Base-by-base conservation (phyloP, 1,140 invertebrate species). In the Tribolium madens region DNA sequence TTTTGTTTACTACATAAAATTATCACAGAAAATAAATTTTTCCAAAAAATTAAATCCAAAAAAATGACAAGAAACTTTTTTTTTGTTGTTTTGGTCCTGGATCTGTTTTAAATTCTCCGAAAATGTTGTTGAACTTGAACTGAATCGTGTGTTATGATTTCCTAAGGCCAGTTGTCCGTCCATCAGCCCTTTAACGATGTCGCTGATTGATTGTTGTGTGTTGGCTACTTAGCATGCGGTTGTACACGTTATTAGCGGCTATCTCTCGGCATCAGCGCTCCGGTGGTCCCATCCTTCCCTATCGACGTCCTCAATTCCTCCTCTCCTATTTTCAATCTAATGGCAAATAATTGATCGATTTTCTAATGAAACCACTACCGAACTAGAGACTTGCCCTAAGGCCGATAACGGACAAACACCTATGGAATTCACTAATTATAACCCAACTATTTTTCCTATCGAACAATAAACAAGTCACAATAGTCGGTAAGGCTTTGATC, bases 231-330 rank as follows among this genome's bases (percentile, higher is more conserved):
- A 81, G 72, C 80, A 81, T 81, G 80, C 80, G 69, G 79, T 76
- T 77, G 76, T 81, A 81, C 80, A 81, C 77, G 78, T 80, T 81
- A 81, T 80, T 81, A 81, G 80, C 79, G 74, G 77, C 79, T 81
- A 81, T 81, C 80, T 80, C 74, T 76, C 50, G 76, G 75, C 79
- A 81, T 81, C 80, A 36, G 69, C 71, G 36, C 79, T 60, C 64
- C 52, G 80, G 80, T 81, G 80, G 80, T 81, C 80, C 80, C 77
- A 80, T 81, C 75, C 60, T 79, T 81, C 80, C 75, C 33, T 48
- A 69, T 76, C 33, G 57, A 64, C 72, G 26, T 36, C 72, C 72
- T n/a, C n/a, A n/a, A 50, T 60, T 75, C 17, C 9, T 48, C 13
- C 52, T 75, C 14, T 46, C 12, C 73, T 75, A 60, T 60, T 75